phyloP scores from a whole-genome alignment of 2,888 invertebrate species.

The Isotomurus palustris region DNA sequence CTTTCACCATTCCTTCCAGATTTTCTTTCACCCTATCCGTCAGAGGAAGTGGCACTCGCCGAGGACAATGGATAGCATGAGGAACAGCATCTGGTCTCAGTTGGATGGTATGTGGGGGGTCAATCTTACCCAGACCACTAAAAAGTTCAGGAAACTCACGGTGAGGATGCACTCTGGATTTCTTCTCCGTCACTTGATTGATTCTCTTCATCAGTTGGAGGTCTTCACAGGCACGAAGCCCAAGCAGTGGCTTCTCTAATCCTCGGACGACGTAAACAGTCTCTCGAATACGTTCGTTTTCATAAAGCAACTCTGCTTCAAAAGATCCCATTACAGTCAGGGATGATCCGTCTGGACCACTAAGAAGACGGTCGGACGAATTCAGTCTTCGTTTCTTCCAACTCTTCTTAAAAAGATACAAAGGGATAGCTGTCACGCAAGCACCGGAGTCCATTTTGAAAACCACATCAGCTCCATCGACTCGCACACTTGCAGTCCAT shows the following conservation, averaged over 20 bases:
- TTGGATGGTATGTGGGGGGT: conserved; percentile 38
- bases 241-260: conserved; percentile 11
- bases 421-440: conserved; percentile 24
- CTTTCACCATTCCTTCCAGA: conserved; percentile 44
- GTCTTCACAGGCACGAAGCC: conserved; percentile 10
- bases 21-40: conserved; percentile 47
- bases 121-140: conserved; percentile 8
- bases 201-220: conserved; percentile 4
- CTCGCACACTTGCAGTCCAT: neutral
- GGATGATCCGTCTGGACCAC: conserved; percentile 8
- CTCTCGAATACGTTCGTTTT: neutral
- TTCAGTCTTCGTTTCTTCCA: neutral
- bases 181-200: neutral
- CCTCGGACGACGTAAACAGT: conserved; percentile 3
- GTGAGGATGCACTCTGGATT: neutral
- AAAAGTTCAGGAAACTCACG: conserved; percentile 12
- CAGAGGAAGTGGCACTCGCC: conserved; percentile 48
- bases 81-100: conserved; percentile 45
- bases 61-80: conserved; percentile 45
- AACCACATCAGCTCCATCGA: conserved; percentile 1
- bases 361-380: neutral
- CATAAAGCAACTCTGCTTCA: neutral
- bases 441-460: conserved; percentile 33
- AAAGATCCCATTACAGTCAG: neutral
- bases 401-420: neutral